These are phyloP conservation scores for Hypotaenidia okinawae DNA, from an alignment of 2,797 vertebrate genomes.

Conservation along the genomic window DNA sequence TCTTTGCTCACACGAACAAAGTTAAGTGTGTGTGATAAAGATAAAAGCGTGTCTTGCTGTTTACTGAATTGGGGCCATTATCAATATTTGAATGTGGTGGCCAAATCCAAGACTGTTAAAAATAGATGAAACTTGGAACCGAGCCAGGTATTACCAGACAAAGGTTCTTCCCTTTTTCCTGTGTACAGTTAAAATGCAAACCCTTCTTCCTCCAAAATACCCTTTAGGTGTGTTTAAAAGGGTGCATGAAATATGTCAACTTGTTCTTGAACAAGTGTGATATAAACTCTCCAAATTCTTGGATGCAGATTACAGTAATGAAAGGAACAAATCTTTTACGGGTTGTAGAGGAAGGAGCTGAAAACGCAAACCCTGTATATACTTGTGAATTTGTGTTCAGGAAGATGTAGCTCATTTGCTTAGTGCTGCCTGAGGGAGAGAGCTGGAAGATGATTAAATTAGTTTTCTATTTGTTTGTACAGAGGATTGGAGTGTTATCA, in stretches of 20 bases:
- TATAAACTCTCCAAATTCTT: neutral
- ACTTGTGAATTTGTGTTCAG: neutral
- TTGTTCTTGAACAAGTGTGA: neutral
- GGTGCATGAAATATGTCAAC: neutral
- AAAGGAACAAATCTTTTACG: neutral
- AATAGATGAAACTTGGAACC: neutral
- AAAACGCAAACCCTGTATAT: neutral
- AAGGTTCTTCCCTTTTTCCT: neutral
- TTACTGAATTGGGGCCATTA: neutral
- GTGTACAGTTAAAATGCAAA: neutral
- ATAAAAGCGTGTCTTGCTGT: neutral
- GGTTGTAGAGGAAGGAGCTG: neutral
- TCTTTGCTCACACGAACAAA: slow-evolving; percentile 28
- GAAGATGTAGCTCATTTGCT: slow-evolving; percentile 3
- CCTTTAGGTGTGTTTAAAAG: neutral
- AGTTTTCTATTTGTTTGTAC: slow-evolving; percentile 11
- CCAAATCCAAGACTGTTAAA: slow-evolving; percentile 12
- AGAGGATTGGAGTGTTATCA: neutral
- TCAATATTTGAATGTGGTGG: neutral
- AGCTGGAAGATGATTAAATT: neutral
- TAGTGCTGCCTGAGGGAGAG: neutral
- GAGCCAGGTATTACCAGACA: neutral
- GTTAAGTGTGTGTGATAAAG: slow-evolving; percentile 24
- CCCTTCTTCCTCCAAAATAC: neutral
- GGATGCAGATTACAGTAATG: neutral